These are phyloP conservation scores for Cataglyphis rosenhaueri DNA, from an alignment of 2,888 invertebrate genomes.

Conservation along the genomic window DNA sequence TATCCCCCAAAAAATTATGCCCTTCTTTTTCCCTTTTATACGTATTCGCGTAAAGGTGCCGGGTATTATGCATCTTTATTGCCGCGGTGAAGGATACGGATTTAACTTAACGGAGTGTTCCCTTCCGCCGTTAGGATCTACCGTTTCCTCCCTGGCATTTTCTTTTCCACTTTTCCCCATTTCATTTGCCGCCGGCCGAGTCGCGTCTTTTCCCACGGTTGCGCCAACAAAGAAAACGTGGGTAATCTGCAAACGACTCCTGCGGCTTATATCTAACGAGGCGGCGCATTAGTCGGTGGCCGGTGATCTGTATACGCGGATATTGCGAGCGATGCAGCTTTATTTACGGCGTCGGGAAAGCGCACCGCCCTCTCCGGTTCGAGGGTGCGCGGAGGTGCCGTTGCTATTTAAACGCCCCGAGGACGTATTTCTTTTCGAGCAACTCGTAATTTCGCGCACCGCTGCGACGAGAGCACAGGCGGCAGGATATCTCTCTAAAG, in stretches of 20 bases:
- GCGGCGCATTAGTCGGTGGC: conserved; percentile 67
- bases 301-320: conserved; percentile 64
- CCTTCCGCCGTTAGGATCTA: conserved; percentile 54
- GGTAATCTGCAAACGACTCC: conserved; percentile 70
- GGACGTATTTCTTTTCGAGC: conserved; percentile 51
- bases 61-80: conserved; percentile 60
- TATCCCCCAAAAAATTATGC: background rate
- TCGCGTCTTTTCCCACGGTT: conserved; percentile 36
- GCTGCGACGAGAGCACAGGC: conserved; percentile 37
- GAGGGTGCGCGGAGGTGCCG: conserved; percentile 24
- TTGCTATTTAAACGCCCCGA: conserved; percentile 41
- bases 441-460: conserved; percentile 52
- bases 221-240: conserved; percentile 61
- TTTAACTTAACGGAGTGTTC: conserved; percentile 68
- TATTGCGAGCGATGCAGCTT: conserved; percentile 68
- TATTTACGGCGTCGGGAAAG: conserved; percentile 35
- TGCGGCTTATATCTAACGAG: conserved; percentile 70
- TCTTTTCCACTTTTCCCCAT: background rate
- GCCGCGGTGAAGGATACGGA: conserved; percentile 61
- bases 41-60: conserved; percentile 46
- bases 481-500: conserved; percentile 10
- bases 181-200: background rate
- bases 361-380: background rate
- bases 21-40: background rate
- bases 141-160: conserved; percentile 40